Evolutionary conservation across 2,113 vertebrate genomes (phyloP).

Genomic region (Podocnemis expansa): DNA sequence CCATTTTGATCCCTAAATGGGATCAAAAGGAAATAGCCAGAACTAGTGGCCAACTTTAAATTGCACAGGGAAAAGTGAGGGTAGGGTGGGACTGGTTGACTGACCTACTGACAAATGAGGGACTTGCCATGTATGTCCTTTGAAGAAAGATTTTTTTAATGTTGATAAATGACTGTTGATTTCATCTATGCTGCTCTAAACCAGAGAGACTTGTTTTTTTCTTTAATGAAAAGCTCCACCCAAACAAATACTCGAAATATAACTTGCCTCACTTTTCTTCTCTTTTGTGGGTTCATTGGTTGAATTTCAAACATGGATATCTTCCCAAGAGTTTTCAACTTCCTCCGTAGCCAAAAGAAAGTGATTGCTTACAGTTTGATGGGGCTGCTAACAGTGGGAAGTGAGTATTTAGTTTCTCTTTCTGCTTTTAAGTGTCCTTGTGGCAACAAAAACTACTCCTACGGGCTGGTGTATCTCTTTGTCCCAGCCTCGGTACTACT

Average conservation of each 20-base stretch:
- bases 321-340: constrained; percentile 62
- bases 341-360: constrained; percentile 52
- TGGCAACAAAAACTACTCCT: constrained; percentile 66
- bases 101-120: not conserved
- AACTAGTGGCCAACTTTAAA: not conserved
- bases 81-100: not conserved
- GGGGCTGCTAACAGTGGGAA: constrained; percentile 60
- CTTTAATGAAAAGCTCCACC: not conserved
- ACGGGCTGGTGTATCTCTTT: constrained; percentile 72
- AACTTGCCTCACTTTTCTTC: not conserved
- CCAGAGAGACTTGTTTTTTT: not conserved
- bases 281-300: not conserved
- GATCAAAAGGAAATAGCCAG: not conserved
- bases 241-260: not conserved
- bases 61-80: not conserved
- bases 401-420: constrained; percentile 70
- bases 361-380: constrained; percentile 61
- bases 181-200: not conserved
- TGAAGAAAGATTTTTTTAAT: not conserved
- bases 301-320: constrained; percentile 64
- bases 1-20: not conserved
- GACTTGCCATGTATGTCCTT: not conserved
- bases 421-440: constrained; percentile 74
- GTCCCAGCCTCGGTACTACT: constrained; percentile 70
- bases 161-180: not conserved